Evolutionary conservation across 2,888 invertebrate species (phyloP).

Genomic region (Himalopsyche anomala): DNA sequence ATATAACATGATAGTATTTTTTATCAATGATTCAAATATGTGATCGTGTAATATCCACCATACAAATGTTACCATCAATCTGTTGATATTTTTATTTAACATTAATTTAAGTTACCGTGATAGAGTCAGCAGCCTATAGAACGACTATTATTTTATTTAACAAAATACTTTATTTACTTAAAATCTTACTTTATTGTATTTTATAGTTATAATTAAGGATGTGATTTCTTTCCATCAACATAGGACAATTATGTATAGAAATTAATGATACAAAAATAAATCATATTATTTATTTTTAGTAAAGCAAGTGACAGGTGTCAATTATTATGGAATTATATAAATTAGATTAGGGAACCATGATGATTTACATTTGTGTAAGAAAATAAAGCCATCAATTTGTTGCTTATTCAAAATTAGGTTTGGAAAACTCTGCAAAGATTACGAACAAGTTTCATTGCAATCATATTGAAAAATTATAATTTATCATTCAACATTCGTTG

Average conservation of each 20-base stretch:
- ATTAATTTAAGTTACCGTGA: too few relatives aligned
- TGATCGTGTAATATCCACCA: too few relatives aligned
- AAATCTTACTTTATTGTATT: background rate
- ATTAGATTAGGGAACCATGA: constrained; percentile 27
- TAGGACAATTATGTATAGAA: background rate
- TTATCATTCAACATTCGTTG: too few relatives aligned
- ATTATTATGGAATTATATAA: constrained; percentile 25
- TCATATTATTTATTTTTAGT: constrained; percentile 15
- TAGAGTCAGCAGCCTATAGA: too few relatives aligned
- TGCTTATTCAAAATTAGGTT: background rate
- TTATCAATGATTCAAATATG: too few relatives aligned
- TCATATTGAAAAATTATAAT: too few relatives aligned
- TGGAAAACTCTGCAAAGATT: background rate
- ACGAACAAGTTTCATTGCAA: background rate
- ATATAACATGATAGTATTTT: too few relatives aligned
- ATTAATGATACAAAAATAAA: too few relatives aligned
- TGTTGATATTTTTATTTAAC: too few relatives aligned
- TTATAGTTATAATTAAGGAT: background rate
- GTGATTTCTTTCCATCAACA: background rate
- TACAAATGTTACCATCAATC: too few relatives aligned
- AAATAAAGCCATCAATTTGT: background rate
- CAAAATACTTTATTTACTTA: background rate
- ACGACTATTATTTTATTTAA: too few relatives aligned
- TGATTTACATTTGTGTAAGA: constrained; percentile 8
- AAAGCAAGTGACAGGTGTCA: background rate